Base-by-base conservation (phyloP, 2,113 vertebrate genomes). In the Picathartes gymnocephalus region DNA sequence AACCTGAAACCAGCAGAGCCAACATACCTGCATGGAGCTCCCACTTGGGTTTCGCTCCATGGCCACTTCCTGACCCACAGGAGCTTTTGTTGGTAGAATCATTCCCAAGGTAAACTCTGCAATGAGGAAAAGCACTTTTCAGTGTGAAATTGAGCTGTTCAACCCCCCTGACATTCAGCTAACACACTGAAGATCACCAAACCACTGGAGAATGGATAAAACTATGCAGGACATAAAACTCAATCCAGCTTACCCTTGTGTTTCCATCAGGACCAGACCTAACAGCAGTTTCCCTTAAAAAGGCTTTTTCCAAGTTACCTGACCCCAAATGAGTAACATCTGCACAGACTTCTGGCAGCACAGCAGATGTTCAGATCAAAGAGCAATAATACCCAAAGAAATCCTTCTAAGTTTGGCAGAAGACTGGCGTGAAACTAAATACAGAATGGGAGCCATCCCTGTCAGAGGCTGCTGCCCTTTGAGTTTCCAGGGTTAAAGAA, bases 61-160 rank as follows among this genome's bases (percentile, higher is more conserved):
- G 4, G 58, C 89, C 62, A 65, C 2, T 33, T 96, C 97, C 93
- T 97, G 96, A 27, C 82, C 79, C 60, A 24, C 76, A 21, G 73
- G 1, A 70, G 91, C 68, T 97, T 97, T 97, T 8, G 95, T 98
- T 83, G 98, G 98, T 92, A 98, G 96, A 64, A 98, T 97, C 98
- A 98, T 98, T 83, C 96, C 97, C 56, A 65, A 45, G 48, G 97
- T 98, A 92, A 98, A 98, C 84, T 98, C 97, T 98, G 91, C 4
- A 93, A 93, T 44, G 50, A 76, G 93, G 48, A 53, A 76, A 86
- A 81, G 57, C 88, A 57, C 31, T 51, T 37, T 24, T 73, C 56
- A 86, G 60, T 16, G 44, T 7, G 44, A 74, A 65, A 42, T 0
- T 3, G 23, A 81, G 73, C 60, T 62, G 30, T 17, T 80, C 18